These are phyloP conservation scores for Pelvicachromis taeniatus DNA, from an alignment of 2,113 vertebrate genomes.

Conservation along the genomic window DNA sequence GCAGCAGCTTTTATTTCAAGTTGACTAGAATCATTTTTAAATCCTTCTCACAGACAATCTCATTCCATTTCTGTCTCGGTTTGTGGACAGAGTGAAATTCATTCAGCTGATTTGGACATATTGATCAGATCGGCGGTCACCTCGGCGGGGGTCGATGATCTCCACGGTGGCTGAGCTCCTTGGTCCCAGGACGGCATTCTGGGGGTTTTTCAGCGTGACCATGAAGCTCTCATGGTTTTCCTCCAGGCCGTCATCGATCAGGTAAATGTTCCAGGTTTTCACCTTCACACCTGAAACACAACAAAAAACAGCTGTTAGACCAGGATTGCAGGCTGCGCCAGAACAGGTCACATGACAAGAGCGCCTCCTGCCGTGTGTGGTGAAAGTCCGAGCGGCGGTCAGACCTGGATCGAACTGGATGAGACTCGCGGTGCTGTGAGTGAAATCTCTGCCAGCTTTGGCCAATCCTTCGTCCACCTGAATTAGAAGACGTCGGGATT, in stretches of 20 bases:
- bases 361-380: neutral
- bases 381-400: neutral
- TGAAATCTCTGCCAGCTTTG: slow-evolving; percentile 69
- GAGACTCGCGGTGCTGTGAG: slow-evolving; percentile 59
- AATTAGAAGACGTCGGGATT: neutral
- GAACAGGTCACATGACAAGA: neutral
- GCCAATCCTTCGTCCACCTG: slow-evolving; percentile 71
- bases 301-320: neutral
- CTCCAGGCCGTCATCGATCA: slow-evolving; percentile 75
- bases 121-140: neutral
- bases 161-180: slow-evolving; percentile 65
- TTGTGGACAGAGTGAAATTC: neutral
- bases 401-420: slow-evolving; percentile 78
- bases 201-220: slow-evolving; percentile 57
- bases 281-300: slow-evolving; percentile 70
- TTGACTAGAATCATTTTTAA: neutral
- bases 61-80: neutral
- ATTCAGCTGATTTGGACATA: neutral
- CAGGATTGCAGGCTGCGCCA: fast-evolving
- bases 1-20: neutral
- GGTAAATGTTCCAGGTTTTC: slow-evolving; percentile 73
- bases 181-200: slow-evolving; percentile 69
- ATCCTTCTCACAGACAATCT: neutral
- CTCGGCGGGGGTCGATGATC: slow-evolving; percentile 69
- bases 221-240: slow-evolving; percentile 76